These are phyloP conservation scores for Dipodomys merriami DNA, from an alignment of 2,113 vertebrate genomes.

Conservation along the genomic window DNA sequence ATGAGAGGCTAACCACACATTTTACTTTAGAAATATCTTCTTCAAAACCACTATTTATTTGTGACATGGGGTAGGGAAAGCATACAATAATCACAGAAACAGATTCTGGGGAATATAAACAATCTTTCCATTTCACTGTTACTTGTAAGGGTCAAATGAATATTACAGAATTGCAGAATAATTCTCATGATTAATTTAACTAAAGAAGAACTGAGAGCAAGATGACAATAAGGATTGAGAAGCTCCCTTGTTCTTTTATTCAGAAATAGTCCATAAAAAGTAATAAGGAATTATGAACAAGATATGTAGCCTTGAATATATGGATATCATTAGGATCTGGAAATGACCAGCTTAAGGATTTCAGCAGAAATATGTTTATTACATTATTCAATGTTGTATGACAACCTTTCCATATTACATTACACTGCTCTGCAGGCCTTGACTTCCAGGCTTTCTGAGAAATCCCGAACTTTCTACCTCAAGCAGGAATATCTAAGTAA, in stretches of 20 bases:
- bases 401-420: constrained; percentile 42
- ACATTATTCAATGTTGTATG: constrained; percentile 40
- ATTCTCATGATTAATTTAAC: constrained; percentile 10
- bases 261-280: constrained; percentile 43
- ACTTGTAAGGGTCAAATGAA: constrained; percentile 42
- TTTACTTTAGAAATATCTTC: constrained; percentile 42
- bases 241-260: constrained; percentile 37
- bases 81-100: background rate
- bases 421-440: constrained; percentile 31
- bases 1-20: background rate
- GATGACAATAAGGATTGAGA: constrained; percentile 58
- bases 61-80: constrained; percentile 16
- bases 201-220: constrained; percentile 5
- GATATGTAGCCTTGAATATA: constrained; percentile 24
- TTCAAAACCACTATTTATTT: constrained; percentile 37
- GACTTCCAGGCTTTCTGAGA: background rate
- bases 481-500: constrained; percentile 32
- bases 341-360: constrained; percentile 56
- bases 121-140: constrained; percentile 34
- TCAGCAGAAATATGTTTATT: constrained; percentile 63
- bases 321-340: constrained; percentile 38
- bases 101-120: background rate
- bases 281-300: constrained; percentile 53
- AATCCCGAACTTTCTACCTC: constrained; percentile 48
- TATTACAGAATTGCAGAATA: constrained; percentile 36